Percentiles rank a stretch among this genome's conserved stretches.
Conservation (phyloP, 2,797 vertebrate genomes). For the Danio choprae region DNA sequence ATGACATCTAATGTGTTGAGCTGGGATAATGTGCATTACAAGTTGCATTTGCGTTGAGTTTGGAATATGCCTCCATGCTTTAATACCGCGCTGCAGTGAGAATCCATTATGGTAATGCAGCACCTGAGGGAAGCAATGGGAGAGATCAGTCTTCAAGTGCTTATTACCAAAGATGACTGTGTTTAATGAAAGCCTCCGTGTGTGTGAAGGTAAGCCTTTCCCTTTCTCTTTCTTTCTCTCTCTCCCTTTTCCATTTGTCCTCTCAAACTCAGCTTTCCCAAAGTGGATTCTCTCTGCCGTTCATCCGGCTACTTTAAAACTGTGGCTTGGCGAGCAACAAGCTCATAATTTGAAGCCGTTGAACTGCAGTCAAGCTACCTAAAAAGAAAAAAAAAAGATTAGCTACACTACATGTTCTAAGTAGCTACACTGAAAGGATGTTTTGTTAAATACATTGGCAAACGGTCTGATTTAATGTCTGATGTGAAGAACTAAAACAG, state of each 20-base stretch:
- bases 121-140: constrained; percentile 80
- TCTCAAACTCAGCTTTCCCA: constrained; percentile 13
- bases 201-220: constrained; percentile 54
- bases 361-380: not conserved
- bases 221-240: constrained; percentile 56
- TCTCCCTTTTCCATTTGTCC: constrained; percentile 56
- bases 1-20: constrained; percentile 79
- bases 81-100: constrained; percentile 77
- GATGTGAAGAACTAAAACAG: no score
- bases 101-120: constrained; percentile 83
- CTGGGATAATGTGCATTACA: constrained; percentile 77
- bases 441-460: not conserved
- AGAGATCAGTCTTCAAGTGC: constrained; percentile 66
- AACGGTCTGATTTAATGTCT: not conserved
- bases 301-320: constrained; percentile 8
- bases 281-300: constrained; percentile 14
- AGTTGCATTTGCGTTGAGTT: constrained; percentile 77
- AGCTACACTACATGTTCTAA: not conserved
- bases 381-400: not conserved
- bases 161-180: constrained; percentile 67
- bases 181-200: constrained; percentile 65
- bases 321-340: constrained; percentile 4
- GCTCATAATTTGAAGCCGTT: not conserved
- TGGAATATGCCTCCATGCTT: constrained; percentile 64
- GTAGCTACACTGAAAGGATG: not conserved